phyloP scores from a whole-genome alignment of 2,888 invertebrate genomes.

The Cryptocephalus moraei region DNA sequence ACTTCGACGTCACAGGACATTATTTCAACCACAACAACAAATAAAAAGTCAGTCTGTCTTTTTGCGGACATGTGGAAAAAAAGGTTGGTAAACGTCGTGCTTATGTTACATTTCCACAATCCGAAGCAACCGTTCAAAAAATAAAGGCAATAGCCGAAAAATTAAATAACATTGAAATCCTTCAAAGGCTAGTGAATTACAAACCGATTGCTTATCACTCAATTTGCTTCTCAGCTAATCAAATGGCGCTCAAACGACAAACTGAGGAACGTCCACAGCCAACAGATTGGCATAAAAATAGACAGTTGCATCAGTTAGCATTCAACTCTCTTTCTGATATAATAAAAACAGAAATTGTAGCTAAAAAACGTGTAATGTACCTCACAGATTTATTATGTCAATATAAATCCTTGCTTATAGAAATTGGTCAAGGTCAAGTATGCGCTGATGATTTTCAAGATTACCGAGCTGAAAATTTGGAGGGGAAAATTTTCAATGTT shows the following conservation, averaged over 20 bases:
- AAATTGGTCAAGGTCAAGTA: too few relatives aligned
- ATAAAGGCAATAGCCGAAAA: constrained; percentile 4
- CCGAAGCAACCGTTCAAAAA: constrained; percentile 2
- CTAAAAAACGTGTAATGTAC: constrained; percentile 2
- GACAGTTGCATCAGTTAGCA: constrained; percentile 4
- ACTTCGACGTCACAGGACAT: constrained; percentile 2
- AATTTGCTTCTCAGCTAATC: constrained; percentile 2
- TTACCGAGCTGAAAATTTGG: too few relatives aligned
- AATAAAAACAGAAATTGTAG: constrained; percentile 2
- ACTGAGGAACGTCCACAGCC: constrained; percentile 3
- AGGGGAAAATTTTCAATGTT: neutral
- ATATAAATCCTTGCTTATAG: constrained; percentile 3
- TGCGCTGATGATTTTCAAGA: too few relatives aligned
- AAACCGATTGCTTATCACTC: constrained; percentile 3
- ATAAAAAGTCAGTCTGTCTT: constrained; percentile 3
- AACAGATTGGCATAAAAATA: constrained; percentile 5
- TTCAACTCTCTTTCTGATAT: constrained; percentile 3
- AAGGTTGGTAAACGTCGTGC: constrained; percentile 1
- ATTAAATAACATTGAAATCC: neutral
- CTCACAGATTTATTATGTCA: constrained; percentile 3
- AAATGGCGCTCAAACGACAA: constrained; percentile 2
- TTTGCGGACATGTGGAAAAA: constrained; percentile 3
- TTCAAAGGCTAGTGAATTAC: neutral
- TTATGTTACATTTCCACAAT: constrained; percentile 3
- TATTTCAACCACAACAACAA: constrained; percentile 1